These are phyloP conservation scores for Drosophila subpulchrella DNA, from an alignment of 1,140 invertebrate genomes.

Conservation along the genomic window DNA sequence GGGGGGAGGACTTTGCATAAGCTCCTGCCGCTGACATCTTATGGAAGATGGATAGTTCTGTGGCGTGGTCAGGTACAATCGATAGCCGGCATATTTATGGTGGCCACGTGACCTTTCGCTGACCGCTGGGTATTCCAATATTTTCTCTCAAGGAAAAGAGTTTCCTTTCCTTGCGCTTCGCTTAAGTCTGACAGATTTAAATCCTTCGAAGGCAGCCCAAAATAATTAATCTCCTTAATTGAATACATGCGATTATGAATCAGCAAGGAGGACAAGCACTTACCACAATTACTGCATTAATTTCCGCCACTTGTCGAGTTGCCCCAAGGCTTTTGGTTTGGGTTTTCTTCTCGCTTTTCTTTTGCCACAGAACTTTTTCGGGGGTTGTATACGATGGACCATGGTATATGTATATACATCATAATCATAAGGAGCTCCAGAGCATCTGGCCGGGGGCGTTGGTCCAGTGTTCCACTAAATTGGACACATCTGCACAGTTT, in stretches of 20 bases:
- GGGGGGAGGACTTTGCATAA: constrained; percentile 62
- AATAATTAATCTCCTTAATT: constrained; percentile 59
- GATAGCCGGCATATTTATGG: constrained; percentile 69
- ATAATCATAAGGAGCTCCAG: constrained; percentile 38
- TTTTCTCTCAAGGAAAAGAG: constrained; percentile 5
- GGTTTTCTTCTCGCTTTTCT: constrained; percentile 10
- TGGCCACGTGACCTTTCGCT: constrained; percentile 58
- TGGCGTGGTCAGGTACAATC: constrained; percentile 70
- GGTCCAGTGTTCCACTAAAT: constrained; percentile 75
- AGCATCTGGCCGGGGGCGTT: constrained; percentile 44
- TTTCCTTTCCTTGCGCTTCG: constrained; percentile 7
- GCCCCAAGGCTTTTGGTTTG: constrained; percentile 13
- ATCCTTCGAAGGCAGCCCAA: constrained; percentile 12
- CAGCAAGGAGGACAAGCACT: constrained; percentile 65
- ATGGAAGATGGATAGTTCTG: constrained; percentile 72
- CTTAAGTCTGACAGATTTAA: constrained; percentile 34
- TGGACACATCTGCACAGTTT: constrained; percentile 79
- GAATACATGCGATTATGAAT: constrained; percentile 53
- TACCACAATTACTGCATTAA: constrained; percentile 80
- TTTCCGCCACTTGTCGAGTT: constrained; percentile 52
- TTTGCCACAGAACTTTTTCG: neutral
- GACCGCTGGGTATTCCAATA: constrained; percentile 44
- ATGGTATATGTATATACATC: neutral
- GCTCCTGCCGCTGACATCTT: constrained; percentile 62
- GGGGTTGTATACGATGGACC: constrained; percentile 1